Evolutionary conservation across 2,888 invertebrate species (phyloP).

Genomic region (Lepas anatifera): DNA sequence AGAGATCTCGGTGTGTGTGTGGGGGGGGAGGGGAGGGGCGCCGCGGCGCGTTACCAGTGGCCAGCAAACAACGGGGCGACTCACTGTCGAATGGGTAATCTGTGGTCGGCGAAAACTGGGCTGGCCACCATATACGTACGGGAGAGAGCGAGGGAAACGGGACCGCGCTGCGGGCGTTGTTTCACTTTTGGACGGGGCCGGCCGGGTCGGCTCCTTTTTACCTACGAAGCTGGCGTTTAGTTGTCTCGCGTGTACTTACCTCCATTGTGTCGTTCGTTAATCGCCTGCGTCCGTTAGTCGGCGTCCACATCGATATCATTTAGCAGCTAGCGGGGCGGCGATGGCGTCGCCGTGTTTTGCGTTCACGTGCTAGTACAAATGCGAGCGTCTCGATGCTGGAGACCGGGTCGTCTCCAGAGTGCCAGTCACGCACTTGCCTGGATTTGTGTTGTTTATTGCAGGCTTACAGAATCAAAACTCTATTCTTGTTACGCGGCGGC

Average conservation of each 20-base stretch:
- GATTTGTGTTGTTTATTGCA: neutral
- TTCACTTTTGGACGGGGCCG: neutral
- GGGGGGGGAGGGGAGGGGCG: no score
- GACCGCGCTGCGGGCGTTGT: neutral
- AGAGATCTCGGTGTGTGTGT: no score
- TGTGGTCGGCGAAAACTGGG: neutral
- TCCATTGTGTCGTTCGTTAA: neutral
- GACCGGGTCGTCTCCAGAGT: no score
- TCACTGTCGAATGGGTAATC: neutral
- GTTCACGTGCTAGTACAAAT: constrained; percentile 10
- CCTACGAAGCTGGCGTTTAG: neutral
- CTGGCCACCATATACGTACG: neutral
- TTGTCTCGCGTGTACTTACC: neutral
- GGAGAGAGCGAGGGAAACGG: neutral
- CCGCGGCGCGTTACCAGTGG: no score
- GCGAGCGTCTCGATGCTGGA: no score
- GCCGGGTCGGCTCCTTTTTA: no score
- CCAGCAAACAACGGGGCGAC: no score
- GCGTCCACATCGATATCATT: neutral
- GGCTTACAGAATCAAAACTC: constrained; percentile 1
- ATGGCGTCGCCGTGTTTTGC: neutral
- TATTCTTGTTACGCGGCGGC: constrained; percentile 5
- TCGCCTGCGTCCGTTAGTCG: neutral
- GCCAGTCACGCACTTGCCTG: no score
- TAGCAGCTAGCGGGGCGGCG: neutral